Base-by-base conservation (phyloP, 2,797 vertebrate species). In the Peromyscus aztecus region DNA sequence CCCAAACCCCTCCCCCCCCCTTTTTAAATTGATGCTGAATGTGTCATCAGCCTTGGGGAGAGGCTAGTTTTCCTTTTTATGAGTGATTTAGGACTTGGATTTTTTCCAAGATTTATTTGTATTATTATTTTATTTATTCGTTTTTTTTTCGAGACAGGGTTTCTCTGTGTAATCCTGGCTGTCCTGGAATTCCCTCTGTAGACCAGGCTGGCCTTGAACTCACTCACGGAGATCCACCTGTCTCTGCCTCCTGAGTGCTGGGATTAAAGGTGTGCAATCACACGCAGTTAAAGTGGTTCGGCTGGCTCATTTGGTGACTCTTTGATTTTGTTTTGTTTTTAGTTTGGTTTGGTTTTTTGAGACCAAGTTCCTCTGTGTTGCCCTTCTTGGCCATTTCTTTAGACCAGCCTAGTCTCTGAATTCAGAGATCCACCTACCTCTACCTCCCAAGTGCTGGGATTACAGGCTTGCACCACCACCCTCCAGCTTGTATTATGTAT, bases 1-100 rank as follows among this genome's bases (percentile, higher is more conserved):
- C 49, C 49, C 49, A 49, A 49, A 12, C 11, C 4, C 24, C 3
- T 0, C 10, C 3, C 27, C 3, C 12, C 5, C 19, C 0, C 13
- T 67, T 34, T 3, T 3, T 46, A 6, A n/a, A n/a, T 69, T 63
- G 8, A 2, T 63, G 40, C 82, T 65, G 3, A 63, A 17, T 63
- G 59, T 31, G 81, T 19, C 16, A 63, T 61, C 31, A 49, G 2
- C 11, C 29, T 71, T 0, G 23, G 21, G 19, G 27, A 81, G 16
- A 77, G 67, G 29, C 40, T 23, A 40, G 27, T 49, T 55, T 63
- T 69, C 12, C 29, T 19, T 34, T 75, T 63, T 49, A 40, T 0
- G 63, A 52, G 43, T 52, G 69, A 71, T 37, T 77, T 2, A n/a
- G n/a, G 81, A 21, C 17, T 81, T 52, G 14, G 78, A 23, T 71